Evolutionary conservation across 2,797 vertebrate species (phyloP), one percentile per base, ranked within the genome.

Genomic region (Poecilia gillii): DNA sequence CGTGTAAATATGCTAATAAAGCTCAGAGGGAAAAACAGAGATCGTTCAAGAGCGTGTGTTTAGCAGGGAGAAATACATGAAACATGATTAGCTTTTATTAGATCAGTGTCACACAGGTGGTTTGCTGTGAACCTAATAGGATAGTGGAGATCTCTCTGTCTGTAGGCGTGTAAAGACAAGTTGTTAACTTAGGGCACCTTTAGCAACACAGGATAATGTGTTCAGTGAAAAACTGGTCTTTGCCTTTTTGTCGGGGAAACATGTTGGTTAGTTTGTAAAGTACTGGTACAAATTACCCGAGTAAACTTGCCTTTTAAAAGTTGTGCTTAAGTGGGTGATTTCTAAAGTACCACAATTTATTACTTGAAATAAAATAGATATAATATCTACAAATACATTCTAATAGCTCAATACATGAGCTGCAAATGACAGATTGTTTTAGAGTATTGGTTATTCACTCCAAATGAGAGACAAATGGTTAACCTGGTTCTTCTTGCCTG

Each of bases 401-500:
- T 25, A 62, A 72, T 31, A 72, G 13, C 31, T 68, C 41, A n/a
- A 45, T 75, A 1, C 14, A 39, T 49, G 18, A 41, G 46, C 18
- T 14, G 23, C n/a, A 57, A 6, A 74, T 20, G 0, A 43, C 4
- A 31, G 9, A 49, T 51, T 47, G 0, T 31, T 23, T 59, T 64
- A 25, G 41, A 73, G 31, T 16, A 12, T 62, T 73, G 23, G 45
- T 62, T 59, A 57, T 59, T 76, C 28, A 53, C 20, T 41, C 1
- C 28, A 76, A 49, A 72, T n/a, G 81, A 71, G 81, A 72, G 80
- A 81, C 79, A 59, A 23, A 62, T 80, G 57, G 79, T 36, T 81
- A 66, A 81, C 43, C 49, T 81, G 78, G 73, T 74, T 71, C 49
- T 66, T 36, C 77, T 20, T 25, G 79, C 75, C 78, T 86, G 85